Base-by-base conservation (phyloP, 1,140 invertebrate genomes). In the Drosophila jambulina region DNA sequence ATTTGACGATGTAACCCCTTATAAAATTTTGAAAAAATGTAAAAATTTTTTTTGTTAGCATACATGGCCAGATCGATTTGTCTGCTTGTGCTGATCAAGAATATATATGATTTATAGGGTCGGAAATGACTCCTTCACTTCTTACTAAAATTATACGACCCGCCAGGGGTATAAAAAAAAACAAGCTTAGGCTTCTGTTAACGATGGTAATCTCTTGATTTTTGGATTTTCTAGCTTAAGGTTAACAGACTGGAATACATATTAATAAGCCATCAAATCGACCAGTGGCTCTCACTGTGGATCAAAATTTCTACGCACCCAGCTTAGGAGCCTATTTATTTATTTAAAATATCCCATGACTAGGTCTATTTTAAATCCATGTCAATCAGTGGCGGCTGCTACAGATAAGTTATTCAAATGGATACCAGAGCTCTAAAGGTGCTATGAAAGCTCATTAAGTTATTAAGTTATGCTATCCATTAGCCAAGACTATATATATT, bases 401-500 rank as follows among this genome's bases (percentile, higher is more conserved):
- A 5, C 10, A 34, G 48, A 51, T 51, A 19, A 51, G 19, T 36
- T 54, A 54, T 54, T 54, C 19, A 54, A 34, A 23, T 17, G 17
- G 32, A 36, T 4, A 2, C 27, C 17, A 34, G 13, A 21, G 0
- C 13, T 34, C 7, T 15, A 3, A 2, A 34, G 29, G 29, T 7
- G n/a, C 49, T 9, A 21, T 32, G 4, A 53, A 53, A 21, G 49
- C 12, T 49, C 49, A 34, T 53, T 15, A 34, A 34, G 49, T 53
- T 53, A 53, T 15, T 34, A 53, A 34, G 29, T 4, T 34, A 34
- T 53, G 19, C 51, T 23, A 4, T 34, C 19, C 19, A 54, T 54
- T 54, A 54, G 51, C 19, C 12, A 34, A 34, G 27, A 34, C 29
- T 21, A 34, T 51, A 29, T 19, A 32, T 15, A 53, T 53, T 21